Evolutionary conservation across 2,888 invertebrate species (phyloP).

Genomic region (Drosophila macrothrix): DNA sequence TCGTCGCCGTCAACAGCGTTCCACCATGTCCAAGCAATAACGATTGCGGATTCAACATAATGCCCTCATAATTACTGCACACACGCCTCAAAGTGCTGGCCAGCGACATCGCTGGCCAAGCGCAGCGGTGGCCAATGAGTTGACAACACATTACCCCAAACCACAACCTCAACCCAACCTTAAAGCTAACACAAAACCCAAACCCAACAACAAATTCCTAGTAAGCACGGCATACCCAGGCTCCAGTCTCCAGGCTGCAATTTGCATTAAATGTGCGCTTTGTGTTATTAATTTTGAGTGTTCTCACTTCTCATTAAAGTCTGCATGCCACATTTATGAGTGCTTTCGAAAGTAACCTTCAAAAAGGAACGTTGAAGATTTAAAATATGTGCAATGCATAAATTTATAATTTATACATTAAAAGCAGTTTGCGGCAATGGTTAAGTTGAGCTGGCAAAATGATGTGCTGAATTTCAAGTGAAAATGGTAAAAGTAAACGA

Average conservation of each 20-base stretch:
- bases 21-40: slow-evolving; percentile 82
- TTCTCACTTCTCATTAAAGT: slow-evolving; percentile 70
- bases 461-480: slow-evolving; percentile 37
- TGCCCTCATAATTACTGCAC: slow-evolving; percentile 83
- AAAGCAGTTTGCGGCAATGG: slow-evolving; percentile 1
- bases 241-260: slow-evolving; percentile 62
- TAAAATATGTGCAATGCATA: slow-evolving; percentile 50
- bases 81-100: slow-evolving; percentile 56
- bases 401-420: slow-evolving; percentile 34
- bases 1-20: slow-evolving; percentile 35
- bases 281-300: slow-evolving; percentile 81
- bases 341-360: slow-evolving; percentile 6
- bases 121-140: slow-evolving; percentile 59
- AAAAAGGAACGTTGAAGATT: slow-evolving; percentile 10
- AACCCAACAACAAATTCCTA: not conserved
- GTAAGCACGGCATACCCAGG: not conserved
- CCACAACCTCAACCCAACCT: not conserved
- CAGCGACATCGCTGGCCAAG: slow-evolving; percentile 21
- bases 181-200: not conserved
- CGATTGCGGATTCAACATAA: slow-evolving; percentile 82
- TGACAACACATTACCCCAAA: slow-evolving; percentile 54
- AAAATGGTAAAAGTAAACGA: not conserved
- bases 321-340: slow-evolving; percentile 57
- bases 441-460: not conserved
- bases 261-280: slow-evolving; percentile 77